Conservation (phyloP, 53 echinoderm and acorn worm species). For the Actinopyga echinites region DNA sequence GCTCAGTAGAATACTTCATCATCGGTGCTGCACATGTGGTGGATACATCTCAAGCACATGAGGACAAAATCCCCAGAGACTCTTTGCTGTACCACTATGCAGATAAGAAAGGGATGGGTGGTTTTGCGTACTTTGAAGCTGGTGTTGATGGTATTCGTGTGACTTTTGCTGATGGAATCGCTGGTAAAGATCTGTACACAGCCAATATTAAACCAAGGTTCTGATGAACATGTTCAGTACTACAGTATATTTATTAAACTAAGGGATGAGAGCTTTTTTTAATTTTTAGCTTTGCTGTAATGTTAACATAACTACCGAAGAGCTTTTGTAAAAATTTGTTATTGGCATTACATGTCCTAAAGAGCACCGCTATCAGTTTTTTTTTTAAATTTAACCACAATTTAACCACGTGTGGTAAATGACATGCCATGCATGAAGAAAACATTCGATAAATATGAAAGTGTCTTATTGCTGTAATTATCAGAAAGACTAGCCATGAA, state of each 20-base stretch:
- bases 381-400: too few relatives aligned
- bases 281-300: neutral
- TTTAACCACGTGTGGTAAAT: too few relatives aligned
- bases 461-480: too few relatives aligned
- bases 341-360: too few relatives aligned
- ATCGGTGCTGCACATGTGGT: conserved; percentile 80
- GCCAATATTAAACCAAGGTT: conserved; percentile 63
- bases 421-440: too few relatives aligned
- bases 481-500: too few relatives aligned
- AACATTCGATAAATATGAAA: too few relatives aligned
- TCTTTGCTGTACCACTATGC: conserved; percentile 70
- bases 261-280: too few relatives aligned
- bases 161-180: conserved; percentile 73
- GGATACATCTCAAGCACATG: conserved; percentile 58
- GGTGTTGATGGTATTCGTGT: conserved; percentile 50
- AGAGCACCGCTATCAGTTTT: too few relatives aligned
- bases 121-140: conserved; percentile 74
- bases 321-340: neutral
- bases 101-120: conserved; percentile 64
- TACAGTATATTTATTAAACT: too few relatives aligned
- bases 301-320: neutral
- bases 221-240: neutral
- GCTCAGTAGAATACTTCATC: conserved; percentile 82
- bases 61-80: conserved; percentile 54
- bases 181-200: conserved; percentile 73